Conservation (phyloP, 2,113 vertebrate species). For the Ageneiosus marmoratus region DNA sequence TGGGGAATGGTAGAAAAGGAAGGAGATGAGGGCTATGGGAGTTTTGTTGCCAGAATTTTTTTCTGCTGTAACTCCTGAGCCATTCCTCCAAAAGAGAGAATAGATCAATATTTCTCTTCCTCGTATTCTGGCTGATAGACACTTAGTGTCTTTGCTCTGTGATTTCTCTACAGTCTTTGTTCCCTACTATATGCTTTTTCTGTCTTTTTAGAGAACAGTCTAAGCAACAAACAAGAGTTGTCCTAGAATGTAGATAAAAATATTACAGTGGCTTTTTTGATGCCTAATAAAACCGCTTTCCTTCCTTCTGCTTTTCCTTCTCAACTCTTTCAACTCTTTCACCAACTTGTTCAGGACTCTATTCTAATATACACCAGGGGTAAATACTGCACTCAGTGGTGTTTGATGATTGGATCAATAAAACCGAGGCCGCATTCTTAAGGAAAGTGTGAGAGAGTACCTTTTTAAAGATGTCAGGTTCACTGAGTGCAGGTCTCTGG, state of each 20-base stretch:
- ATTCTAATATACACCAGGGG: not conserved
- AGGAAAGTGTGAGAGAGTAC: not conserved
- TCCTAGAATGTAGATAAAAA: not conserved
- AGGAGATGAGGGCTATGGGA: not conserved
- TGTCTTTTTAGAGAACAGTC: not conserved
- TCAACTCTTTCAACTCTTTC: too few species aligned
- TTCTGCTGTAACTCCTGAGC: conserved; percentile 31
- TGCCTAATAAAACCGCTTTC: conserved; percentile 14
- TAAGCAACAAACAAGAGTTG: not conserved
- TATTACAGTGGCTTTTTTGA: not conserved
- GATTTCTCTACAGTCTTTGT: not conserved
- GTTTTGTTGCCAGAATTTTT: conserved; percentile 27
- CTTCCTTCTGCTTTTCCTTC: not conserved
- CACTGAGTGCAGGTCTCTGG: not conserved
- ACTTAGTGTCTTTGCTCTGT: conserved; percentile 17
- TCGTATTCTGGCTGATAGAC: conserved; percentile 23
- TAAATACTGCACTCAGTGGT: not conserved
- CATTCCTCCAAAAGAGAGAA: conserved; percentile 27
- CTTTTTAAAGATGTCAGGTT: conserved; percentile 1
- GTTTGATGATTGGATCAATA: conserved; percentile 34
- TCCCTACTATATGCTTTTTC: conserved; percentile 1
- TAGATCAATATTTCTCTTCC: conserved; percentile 34
- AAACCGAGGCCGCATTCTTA: conserved; percentile 19
- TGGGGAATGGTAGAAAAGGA: not conserved
- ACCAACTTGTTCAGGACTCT: conserved; percentile 1